Conservation (phyloP, 92 coral and sea anemone genomes). For the Diadumene lineata region DNA sequence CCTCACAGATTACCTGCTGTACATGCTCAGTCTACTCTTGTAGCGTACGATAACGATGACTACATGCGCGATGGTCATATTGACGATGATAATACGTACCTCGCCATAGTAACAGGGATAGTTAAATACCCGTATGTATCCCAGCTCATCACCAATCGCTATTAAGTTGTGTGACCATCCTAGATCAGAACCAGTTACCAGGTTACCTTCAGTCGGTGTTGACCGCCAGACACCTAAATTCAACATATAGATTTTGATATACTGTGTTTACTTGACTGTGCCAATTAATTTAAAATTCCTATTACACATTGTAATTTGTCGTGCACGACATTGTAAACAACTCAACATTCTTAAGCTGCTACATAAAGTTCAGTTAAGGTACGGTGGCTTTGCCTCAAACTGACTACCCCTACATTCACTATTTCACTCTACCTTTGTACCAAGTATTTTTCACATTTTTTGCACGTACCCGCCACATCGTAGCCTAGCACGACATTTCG, state of each 20-base stretch:
- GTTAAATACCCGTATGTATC: constrained; percentile 78
- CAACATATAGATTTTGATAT: background rate
- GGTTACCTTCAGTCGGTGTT: constrained; percentile 79
- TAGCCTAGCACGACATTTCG: constrained; percentile 84
- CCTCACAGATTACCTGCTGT: too few species aligned
- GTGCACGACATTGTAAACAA: too few species aligned
- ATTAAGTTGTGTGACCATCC: constrained; percentile 75
- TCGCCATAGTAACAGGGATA: constrained; percentile 82
- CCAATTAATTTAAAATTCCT: too few species aligned
- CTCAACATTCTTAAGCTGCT: too few species aligned
- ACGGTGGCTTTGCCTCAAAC: too few species aligned
- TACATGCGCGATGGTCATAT: background rate
- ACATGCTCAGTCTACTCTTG: too few species aligned
- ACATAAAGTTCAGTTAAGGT: too few species aligned
- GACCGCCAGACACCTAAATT: constrained; percentile 81
- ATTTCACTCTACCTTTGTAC: background rate
- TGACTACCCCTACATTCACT: too few species aligned
- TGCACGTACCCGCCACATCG: constrained; percentile 71
- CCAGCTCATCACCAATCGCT: constrained; percentile 88
- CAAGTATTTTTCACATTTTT: background rate
- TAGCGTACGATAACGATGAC: background rate
- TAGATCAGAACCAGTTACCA: constrained; percentile 82
- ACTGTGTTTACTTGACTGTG: too few species aligned
- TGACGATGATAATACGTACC: constrained; percentile 35
- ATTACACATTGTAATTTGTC: too few species aligned